Evolutionary conservation across 1,140 invertebrate genomes (phyloP).

Genomic region (Mesaphorura yosii): DNA sequence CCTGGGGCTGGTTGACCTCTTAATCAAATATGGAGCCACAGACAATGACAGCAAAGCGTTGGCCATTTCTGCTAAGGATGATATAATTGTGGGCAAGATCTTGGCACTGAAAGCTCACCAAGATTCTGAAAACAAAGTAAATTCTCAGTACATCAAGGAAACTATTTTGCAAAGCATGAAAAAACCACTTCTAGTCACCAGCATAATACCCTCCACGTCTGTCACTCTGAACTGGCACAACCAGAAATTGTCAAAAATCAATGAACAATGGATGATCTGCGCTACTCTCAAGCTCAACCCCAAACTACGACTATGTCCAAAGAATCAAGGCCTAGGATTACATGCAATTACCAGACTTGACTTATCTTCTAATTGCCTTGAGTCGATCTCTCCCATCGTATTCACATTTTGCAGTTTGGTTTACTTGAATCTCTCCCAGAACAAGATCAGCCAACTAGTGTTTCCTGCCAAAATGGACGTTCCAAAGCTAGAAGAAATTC

Average conservation of each 20-base stretch:
- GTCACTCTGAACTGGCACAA: slow-evolving; percentile 94
- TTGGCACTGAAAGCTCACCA: slow-evolving; percentile 53
- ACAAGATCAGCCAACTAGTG: slow-evolving; percentile 66
- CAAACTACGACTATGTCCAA: slow-evolving; percentile 57
- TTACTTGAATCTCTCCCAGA: slow-evolving; percentile 74
- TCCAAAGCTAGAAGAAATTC: slow-evolving; percentile 75
- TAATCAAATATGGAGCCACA: slow-evolving; percentile 73
- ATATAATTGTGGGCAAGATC: slow-evolving; percentile 58
- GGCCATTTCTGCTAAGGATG: slow-evolving; percentile 55
- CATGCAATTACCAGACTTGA: slow-evolving; percentile 88
- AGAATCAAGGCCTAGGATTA: slow-evolving; percentile 58
- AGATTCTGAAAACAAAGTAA: slow-evolving; percentile 34
- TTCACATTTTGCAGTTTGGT: slow-evolving; percentile 60
- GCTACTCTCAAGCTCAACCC: slow-evolving; percentile 74
- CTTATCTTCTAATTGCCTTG: slow-evolving; percentile 79
- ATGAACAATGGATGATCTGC: slow-evolving; percentile 66
- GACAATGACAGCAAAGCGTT: slow-evolving; percentile 77
- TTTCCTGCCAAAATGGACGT: slow-evolving; percentile 34
- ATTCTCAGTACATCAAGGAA: slow-evolving; percentile 22
- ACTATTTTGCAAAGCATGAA: slow-evolving; percentile 22
- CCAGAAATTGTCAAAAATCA: slow-evolving; percentile 54
- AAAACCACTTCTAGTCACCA: slow-evolving; percentile 34
- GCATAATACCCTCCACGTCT: slow-evolving; percentile 69
- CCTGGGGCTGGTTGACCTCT: slow-evolving; percentile 52
- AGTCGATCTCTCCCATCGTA: slow-evolving; percentile 53